phyloP scores from a whole-genome alignment of 2,888 invertebrate genomes.

The Oscheius sp. region DNA sequence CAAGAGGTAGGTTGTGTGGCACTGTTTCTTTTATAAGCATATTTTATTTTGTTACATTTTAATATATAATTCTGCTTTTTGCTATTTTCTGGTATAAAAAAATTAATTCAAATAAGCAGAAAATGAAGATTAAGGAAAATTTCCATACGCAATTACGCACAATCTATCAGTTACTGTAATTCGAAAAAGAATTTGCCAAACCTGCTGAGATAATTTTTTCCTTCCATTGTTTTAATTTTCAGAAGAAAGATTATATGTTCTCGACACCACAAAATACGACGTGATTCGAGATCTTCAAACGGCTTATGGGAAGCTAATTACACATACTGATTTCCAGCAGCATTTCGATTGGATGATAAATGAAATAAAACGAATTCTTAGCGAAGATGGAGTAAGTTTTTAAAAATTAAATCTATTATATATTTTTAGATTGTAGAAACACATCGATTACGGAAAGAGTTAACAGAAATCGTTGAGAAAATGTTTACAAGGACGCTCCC shows the following conservation, averaged over 20 bases:
- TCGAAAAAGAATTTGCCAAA: too few species aligned
- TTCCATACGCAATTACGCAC: too few species aligned
- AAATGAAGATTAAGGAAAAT: too few species aligned
- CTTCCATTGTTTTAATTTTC: too few species aligned
- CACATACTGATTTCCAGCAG: constrained; percentile 22
- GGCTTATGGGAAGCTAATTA: constrained; percentile 22
- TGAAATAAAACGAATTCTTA: constrained; percentile 8
- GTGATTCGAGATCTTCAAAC: constrained; percentile 21
- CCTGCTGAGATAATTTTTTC: neutral
- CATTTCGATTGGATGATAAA: constrained; percentile 2
- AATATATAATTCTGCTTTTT: too few species aligned
- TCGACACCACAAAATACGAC: constrained; percentile 9
- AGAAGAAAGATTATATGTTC: constrained; percentile 10
- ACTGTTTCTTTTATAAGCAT: too few species aligned
- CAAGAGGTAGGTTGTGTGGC: too few species aligned
- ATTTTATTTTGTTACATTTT: too few species aligned
- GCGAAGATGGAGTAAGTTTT: neutral
- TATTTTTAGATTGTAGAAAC: neutral
- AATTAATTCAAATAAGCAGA: too few species aligned
- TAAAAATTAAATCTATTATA: neutral
- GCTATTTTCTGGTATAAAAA: too few species aligned
- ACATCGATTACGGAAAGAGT: neutral
- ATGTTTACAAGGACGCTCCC: neutral
- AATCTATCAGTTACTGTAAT: too few species aligned
- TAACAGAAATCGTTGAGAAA: neutral